Evolutionary conservation across 1,140 invertebrate genomes (phyloP), one percentile per base, ranked within the genome.

Genomic region (Nasonia giraulti): DNA sequence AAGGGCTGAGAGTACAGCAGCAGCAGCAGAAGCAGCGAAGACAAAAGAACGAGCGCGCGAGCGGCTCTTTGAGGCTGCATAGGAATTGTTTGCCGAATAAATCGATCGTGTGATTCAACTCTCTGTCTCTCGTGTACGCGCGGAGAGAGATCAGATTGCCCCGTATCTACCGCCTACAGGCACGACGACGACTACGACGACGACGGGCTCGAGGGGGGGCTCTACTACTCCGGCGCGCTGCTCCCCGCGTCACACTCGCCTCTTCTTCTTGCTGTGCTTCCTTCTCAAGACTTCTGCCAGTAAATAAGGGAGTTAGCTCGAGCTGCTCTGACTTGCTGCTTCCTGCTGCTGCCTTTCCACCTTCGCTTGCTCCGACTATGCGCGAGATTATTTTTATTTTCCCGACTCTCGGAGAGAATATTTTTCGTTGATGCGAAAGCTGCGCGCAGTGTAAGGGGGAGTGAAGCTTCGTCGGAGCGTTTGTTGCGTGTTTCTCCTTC

Each of bases 81-180:
- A 78, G 80, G 44, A 82, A 50, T 82, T 85, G 74, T 82, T 82
- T 85, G 80, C 80, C 84, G 84, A 85, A 85, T 85, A 85, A 85
- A 85, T 85, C 84, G 84, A 85, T 85, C 84, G 84, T 82, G 84
- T 82, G 84, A 85, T 85, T 81, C 83, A 14, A 84, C 40, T 79
- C 75, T 31, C 74, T 78, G 74, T 27, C 66, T 40, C 66, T 78
- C 50, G 69, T 71, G 69, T 17, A 27, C 69, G 74, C 82, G n/a
- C 14, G 23, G 73, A 37, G 33, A 37, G 55, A 62, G 82, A 84
- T 79, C 82, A 73, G 77, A 84, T 84, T 84, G 47, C 69, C 50
- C 40, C 50, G 69, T 80, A 84, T 84, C 71, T 84, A 68, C 83
- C 77, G 77, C 83, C 69, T 75, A 69, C 83, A 84, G 78, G 77